Conservation (phyloP, 2,113 vertebrate species). For the Gymnarchus niloticus region DNA sequence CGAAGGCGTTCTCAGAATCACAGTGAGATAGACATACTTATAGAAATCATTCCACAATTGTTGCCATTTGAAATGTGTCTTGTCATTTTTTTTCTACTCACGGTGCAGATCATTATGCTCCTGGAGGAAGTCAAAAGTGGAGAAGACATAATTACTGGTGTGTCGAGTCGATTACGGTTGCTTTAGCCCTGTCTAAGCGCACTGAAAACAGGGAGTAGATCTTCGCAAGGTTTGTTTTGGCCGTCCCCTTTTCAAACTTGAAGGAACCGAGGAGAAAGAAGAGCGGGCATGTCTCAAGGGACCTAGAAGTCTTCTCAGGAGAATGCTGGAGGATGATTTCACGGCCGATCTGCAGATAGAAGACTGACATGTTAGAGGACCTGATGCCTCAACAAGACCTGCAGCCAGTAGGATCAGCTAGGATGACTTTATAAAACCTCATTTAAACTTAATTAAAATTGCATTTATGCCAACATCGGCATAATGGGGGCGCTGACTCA, state of each 20-base stretch:
- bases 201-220: background rate
- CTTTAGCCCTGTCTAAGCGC: constrained; percentile 1
- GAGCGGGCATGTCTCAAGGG: background rate
- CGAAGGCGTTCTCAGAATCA: background rate
- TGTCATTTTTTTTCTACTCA: background rate
- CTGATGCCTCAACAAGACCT: background rate
- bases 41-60: background rate
- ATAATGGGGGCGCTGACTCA: background rate
- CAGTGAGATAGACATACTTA: background rate
- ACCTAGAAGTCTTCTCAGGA: background rate
- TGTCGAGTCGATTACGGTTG: background rate
- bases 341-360: background rate
- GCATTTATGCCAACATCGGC: background rate
- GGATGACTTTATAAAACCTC: background rate
- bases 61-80: background rate
- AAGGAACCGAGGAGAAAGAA: background rate
- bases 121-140: background rate
- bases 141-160: background rate
- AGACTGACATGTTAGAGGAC: background rate
- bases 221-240: background rate
- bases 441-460: background rate
- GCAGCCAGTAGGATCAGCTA: background rate
- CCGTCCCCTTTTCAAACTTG: background rate
- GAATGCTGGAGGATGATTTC: background rate
- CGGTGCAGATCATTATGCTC: background rate